Evolutionary conservation across 1,140 invertebrate species (phyloP), one percentile per base, ranked within the genome.

Genomic region (Calephelis virginiensis): DNA sequence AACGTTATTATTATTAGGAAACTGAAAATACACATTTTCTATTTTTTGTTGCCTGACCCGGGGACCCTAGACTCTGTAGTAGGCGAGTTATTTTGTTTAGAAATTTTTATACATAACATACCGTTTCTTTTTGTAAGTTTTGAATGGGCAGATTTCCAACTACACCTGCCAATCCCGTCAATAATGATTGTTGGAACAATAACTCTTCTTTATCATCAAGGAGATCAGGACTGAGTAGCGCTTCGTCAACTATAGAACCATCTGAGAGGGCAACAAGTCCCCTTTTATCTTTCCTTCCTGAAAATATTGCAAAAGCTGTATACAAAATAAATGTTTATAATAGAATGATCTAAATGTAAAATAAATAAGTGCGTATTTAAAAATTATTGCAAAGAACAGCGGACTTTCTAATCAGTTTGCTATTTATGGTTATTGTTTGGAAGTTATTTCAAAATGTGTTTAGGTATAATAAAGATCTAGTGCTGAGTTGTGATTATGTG

Each of bases 121-220:
- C 86, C 61, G 83, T 91, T 72, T 91, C 81, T 69, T 93, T 92
- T 72, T 93, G 92, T 70, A 92, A 72, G 66, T 92, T 89, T 64
- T 93, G 89, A 8, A 93, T 89, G 6, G 92, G 91, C 14, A 92
- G 70, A 61, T 94, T 93, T 6, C 93, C 90, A 0, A 94, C 94
- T n/a, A 95, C 94, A 61, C 93, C 94, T 6, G 94, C 93, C 12
- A 96, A 83, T 8, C 95, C 95, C n/a, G 86, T 85, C 8, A 94
- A 74, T 8, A 94, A 71, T 40, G 91, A 92, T 67, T 92, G 85
- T 72, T 93, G 89, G 68, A 92, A 90, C 56, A 84, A 47, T 12
- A 72, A 77, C 59, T 89, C 82, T 12, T 91, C 86, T 12, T 83
- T 75, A 17, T 80, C 73, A 5, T 76, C 70, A 6, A 73, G 65